Conservation (phyloP, 2,797 vertebrate genomes). For the Tympanoctomys barrerae region DNA sequence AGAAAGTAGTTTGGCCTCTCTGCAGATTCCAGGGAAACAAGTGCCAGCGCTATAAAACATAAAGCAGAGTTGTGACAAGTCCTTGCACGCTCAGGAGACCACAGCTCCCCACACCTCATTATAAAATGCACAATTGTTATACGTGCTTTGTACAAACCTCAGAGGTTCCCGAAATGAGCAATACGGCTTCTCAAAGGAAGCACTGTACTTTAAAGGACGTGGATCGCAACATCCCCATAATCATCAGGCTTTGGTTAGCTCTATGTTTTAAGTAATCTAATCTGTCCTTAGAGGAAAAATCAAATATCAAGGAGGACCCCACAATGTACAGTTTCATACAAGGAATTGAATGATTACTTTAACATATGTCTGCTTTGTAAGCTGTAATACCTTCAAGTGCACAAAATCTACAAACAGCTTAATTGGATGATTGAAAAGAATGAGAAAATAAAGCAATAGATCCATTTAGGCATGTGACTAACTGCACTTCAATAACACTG, state of each 20-base stretch:
- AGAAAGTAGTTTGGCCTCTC: slow-evolving; percentile 98
- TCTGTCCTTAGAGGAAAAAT: too few relatives aligned
- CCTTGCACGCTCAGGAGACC: not conserved
- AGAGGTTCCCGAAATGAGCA: not conserved
- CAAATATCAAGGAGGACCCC: not conserved
- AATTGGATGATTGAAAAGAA: not conserved
- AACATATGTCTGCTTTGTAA: slow-evolving; percentile 2
- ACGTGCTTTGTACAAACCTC: not conserved
- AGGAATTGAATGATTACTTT: slow-evolving; percentile 15
- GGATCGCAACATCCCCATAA: not conserved
- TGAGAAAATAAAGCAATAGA: not conserved
- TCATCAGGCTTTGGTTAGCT: not conserved
- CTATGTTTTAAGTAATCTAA: slow-evolving; percentile 24
- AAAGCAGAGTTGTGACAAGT: slow-evolving; percentile 7
- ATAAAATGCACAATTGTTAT: not conserved
- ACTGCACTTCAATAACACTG: not conserved
- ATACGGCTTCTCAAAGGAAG: not conserved
- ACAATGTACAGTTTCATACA: not conserved
- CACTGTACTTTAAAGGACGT: not conserved
- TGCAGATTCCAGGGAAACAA: slow-evolving; percentile 96
- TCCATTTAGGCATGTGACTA: not conserved
- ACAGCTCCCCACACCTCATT: not conserved
- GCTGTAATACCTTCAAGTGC: slow-evolving; percentile 6
- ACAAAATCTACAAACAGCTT: slow-evolving; percentile 16
- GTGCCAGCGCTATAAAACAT: slow-evolving; percentile 90